Percentiles rank a stretch among this genome's conserved stretches.
These are phyloP conservation scores for Poeciliopsis prolifica DNA, from an alignment of 2,113 vertebrate species.

Conservation along the genomic window DNA sequence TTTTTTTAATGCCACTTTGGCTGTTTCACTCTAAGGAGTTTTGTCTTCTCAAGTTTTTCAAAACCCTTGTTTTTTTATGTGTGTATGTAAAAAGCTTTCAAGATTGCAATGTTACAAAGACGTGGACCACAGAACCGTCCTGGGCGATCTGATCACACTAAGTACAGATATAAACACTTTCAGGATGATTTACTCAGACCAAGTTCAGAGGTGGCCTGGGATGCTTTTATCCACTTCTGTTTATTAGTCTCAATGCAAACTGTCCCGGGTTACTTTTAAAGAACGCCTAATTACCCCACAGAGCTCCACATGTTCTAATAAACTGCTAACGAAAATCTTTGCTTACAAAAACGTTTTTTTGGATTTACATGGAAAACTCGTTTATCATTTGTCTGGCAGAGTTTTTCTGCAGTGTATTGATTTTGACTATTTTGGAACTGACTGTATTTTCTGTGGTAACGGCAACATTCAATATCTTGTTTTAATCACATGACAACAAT, in stretches of 20 bases:
- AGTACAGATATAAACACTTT: conserved; percentile 1
- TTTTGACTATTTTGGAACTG: no score
- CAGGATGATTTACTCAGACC: neutral
- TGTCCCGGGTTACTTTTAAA: neutral
- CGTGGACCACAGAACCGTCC: neutral
- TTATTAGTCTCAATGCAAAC: neutral
- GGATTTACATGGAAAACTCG: no score
- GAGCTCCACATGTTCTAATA: neutral
- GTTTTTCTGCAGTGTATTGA: no score
- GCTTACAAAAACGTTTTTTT: no score
- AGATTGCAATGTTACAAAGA: neutral
- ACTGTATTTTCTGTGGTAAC: no score
- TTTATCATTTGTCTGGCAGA: no score
- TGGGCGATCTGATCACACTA: neutral
- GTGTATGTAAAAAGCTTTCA: neutral
- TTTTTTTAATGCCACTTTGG: neutral
- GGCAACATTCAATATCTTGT: no score
- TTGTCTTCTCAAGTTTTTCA: no score
- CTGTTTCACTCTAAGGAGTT: no score
- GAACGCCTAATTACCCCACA: neutral
- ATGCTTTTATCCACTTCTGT: neutral
- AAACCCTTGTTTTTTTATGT: no score
- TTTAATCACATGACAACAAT: no score
- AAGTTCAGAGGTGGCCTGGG: neutral
- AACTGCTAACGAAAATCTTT: no score